Evolutionary conservation across 1,140 invertebrate species (phyloP), one percentile per base, ranked within the genome.

Genomic region (Aricia agestis): DNA sequence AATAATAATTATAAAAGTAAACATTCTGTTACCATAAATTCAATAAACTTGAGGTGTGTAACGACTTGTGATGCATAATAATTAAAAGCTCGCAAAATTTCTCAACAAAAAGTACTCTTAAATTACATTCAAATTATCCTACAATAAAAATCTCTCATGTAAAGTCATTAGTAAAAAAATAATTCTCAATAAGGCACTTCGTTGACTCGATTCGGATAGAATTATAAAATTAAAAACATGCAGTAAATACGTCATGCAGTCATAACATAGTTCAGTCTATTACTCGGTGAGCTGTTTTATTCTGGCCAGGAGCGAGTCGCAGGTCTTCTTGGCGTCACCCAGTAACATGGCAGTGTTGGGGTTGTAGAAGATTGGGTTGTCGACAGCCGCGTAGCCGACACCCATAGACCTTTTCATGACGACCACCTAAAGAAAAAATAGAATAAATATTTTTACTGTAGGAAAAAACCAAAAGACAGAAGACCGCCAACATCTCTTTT

Each of bases 351-450:
- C 93, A 0, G 97, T 97, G 91, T 98, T 98, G 19, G 95, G 94
- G 82, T 97, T 97, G 93, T 97, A 98, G 93, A 98, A 98, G 70
- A 98, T 95, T 10, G 97, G 97, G 90, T 98, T 98, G 86, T 98
- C 97, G 1, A 98, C 97, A 4, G 97, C 97, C 3, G 94, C 94
- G 78, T 95, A 95, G 32, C 97, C 97, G 2, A 97, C 96, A 72
- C 96, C 97, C 72, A 98, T 93, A 0, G 96, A 97, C 81, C 97
- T 92, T 91, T 98, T 98, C 96, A 98, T 97, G 0, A 98, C 96
- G 69, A 98, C 94, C 6, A 97, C 96, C 95, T 97, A 76, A 42
- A 74, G 71, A 71, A 73, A 68, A 66, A 42, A 71, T 17, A 52
- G 1, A 3, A 13, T 52, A 4, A 52, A 52, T 36, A 36, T 6